Evolutionary conservation across 2,113 vertebrate species (phyloP).

Genomic region (Archocentrus centrarchus): DNA sequence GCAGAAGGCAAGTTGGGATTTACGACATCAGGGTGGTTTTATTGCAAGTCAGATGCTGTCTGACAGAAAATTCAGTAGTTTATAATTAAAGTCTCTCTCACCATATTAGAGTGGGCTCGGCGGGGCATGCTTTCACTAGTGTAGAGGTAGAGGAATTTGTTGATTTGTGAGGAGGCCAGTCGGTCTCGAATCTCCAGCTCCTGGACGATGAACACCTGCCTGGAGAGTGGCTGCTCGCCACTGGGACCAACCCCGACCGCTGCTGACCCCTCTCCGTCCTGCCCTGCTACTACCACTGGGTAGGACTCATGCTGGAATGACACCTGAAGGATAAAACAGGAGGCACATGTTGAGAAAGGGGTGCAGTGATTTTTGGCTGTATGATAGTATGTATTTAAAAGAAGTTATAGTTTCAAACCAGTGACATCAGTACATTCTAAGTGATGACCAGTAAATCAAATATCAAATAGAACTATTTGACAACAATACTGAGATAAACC

Average conservation of each 20-base stretch:
- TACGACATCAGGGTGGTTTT: not conserved
- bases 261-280: conserved; percentile 63
- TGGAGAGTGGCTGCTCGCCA: conserved; percentile 86
- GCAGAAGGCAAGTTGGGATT: not conserved
- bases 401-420: not conserved
- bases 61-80: not conserved
- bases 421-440: not conserved
- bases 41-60: not conserved
- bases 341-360: not conserved
- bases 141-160: conserved; percentile 94
- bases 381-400: not conserved
- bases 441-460: too few relatives aligned
- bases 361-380: not conserved
- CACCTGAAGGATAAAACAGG: conserved; percentile 77
- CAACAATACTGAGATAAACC: not conserved
- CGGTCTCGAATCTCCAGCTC: conserved; percentile 92
- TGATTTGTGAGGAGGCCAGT: conserved; percentile 90
- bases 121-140: conserved; percentile 93
- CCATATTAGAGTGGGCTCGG: conserved; percentile 93
- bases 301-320: conserved; percentile 94
- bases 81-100: conserved; percentile 53
- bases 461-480: too few relatives aligned
- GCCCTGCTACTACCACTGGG: conserved; percentile 50
- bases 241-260: conserved; percentile 32
- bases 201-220: conserved; percentile 94